Conservation (phyloP, 1,140 invertebrate genomes). For the Apis mellifera region Amel_HAv3.1 CM009931.2:557501-558000, state of each 20-base stretch:
- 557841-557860: no score
- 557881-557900: no score
- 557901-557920: no score
- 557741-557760: neutral
- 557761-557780: neutral
- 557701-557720: no score
- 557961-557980: neutral
- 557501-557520: no score
- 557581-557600: neutral
- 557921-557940: no score
- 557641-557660: slow-evolving; percentile 13
- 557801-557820: no score
- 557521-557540: no score
- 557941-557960: neutral
- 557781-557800: neutral
- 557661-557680: neutral
- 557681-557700: neutral
- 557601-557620: neutral
- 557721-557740: neutral
- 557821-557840: no score
- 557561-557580: slow-evolving; percentile 7
- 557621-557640: slow-evolving; percentile 31
- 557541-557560: neutral
- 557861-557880: no score
- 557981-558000: neutral